A percentile compares a stretch with the other conserved stretches of the same genome.
These are phyloP conservation scores for Lithobates pipiens DNA, from an alignment of 2,797 vertebrate species.

Conservation along the genomic window DNA sequence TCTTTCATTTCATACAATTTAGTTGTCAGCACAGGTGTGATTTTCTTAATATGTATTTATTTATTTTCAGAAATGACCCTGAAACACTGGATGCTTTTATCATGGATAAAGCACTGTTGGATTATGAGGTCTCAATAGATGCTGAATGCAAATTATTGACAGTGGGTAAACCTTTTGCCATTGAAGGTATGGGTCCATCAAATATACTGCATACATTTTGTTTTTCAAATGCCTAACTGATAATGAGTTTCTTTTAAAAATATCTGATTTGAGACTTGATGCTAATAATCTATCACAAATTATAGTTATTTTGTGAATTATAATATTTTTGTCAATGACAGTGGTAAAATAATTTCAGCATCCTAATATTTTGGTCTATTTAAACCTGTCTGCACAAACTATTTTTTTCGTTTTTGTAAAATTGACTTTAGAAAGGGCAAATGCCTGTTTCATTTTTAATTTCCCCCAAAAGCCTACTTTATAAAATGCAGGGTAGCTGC, in stretches of 20 bases:
- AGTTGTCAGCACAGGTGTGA: neutral
- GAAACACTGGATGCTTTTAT: constrained; percentile 97
- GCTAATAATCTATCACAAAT: neutral
- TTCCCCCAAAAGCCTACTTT: too few relatives aligned
- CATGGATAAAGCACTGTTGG: constrained; percentile 98
- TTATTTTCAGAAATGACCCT: constrained; percentile 86
- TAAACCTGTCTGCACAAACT: too few relatives aligned
- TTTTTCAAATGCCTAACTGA: neutral
- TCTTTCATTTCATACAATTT: neutral
- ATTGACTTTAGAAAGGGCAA: too few relatives aligned
- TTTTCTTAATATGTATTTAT: neutral
- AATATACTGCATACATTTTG: constrained; percentile 8
- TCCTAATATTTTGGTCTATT: too few relatives aligned
- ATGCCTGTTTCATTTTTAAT: too few relatives aligned
- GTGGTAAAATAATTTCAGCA: too few relatives aligned
- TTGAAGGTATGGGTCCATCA: constrained; percentile 86
- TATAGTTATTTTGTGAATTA: neutral
- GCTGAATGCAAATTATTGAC: constrained; percentile 96
- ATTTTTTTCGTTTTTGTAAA: too few relatives aligned
- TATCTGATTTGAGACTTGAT: neutral
- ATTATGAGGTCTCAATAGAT: constrained; percentile 98
- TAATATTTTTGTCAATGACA: neutral
- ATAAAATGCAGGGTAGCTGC: too few relatives aligned
- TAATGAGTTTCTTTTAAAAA: neutral
- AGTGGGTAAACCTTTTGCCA: constrained; percentile 97